Conservation (phyloP, 2,797 vertebrate species). For the Fratercula arctica region DNA sequence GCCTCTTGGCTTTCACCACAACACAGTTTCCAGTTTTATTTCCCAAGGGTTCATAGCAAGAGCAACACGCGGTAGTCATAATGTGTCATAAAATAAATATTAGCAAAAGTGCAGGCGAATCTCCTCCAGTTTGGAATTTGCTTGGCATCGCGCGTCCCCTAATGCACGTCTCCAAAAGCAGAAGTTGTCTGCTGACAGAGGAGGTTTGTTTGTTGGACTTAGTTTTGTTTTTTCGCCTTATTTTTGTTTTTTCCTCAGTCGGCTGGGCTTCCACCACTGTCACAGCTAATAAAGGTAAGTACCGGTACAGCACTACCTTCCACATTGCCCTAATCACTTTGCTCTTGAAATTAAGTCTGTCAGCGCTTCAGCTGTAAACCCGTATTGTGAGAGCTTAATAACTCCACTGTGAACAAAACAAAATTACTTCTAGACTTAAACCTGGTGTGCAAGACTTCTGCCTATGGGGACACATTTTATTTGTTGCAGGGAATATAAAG, state of each 20-base stretch:
- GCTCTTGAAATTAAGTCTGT: slow-evolving; percentile 54
- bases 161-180: neutral
- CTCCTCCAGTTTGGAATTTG: neutral
- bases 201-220: neutral
- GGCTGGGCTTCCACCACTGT: neutral
- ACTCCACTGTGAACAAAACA: slow-evolving; percentile 71
- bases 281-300: slow-evolving; percentile 67
- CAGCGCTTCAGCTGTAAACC: slow-evolving; percentile 50
- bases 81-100: slow-evolving; percentile 73
- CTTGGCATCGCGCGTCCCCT: neutral
- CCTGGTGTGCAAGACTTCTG: slow-evolving; percentile 45
- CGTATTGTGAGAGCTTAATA: slow-evolving; percentile 55
- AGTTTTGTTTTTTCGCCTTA: neutral
- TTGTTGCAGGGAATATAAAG: neutral
- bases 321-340: slow-evolving; percentile 33
- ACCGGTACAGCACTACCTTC: neutral
- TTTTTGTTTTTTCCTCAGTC: neutral
- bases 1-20: slow-evolving; percentile 58
- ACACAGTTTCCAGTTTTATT: slow-evolving; percentile 58
- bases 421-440: slow-evolving; percentile 72
- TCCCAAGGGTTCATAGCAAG: slow-evolving; percentile 63
- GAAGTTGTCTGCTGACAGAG: neutral
- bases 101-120: neutral
- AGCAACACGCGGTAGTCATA: slow-evolving; percentile 43
- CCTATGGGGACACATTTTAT: slow-evolving; percentile 26